Percentiles rank a stretch among this genome's conserved stretches.
Evolutionary conservation across 2,888 invertebrate species (phyloP).

Genomic region (Nipponacmea schrenckii): DNA sequence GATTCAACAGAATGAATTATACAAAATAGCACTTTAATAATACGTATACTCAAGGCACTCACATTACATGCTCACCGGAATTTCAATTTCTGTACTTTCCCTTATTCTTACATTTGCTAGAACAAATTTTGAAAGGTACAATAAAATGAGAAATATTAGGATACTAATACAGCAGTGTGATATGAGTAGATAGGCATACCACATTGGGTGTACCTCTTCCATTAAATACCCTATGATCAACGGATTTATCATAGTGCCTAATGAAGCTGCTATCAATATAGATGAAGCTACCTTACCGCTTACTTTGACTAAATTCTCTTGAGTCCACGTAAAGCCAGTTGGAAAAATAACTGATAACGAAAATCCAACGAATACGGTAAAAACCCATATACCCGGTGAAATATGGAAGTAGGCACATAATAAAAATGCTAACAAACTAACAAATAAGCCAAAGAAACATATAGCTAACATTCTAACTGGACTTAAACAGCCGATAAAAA

Average conservation of each 20-base stretch:
- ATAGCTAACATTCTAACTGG: conserved; percentile 53
- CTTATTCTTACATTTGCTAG: background rate
- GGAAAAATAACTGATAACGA: conserved; percentile 68
- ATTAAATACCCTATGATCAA: conserved; percentile 61
- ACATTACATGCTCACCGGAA: background rate
- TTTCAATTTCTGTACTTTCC: background rate
- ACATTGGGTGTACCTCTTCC: conserved; percentile 52
- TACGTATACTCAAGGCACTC: no score
- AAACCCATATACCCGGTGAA: conserved; percentile 46
- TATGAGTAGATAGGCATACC: conserved; percentile 59
- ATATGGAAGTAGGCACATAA: conserved; percentile 36
- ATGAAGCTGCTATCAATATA: conserved; percentile 62
- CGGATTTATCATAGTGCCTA: conserved; percentile 65
- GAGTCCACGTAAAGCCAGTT: conserved; percentile 66
- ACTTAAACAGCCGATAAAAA: conserved; percentile 57
- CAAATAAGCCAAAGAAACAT: conserved; percentile 11
- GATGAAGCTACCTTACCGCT: conserved; percentile 64
- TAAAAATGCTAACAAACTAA: conserved; percentile 38
- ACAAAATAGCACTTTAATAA: no score
- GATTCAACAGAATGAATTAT: no score
- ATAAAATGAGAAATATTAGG: conserved; percentile 38
- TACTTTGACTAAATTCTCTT: conserved; percentile 61
- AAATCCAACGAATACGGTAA: conserved; percentile 58
- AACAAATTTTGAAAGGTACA: conserved; percentile 6
- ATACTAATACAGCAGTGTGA: conserved; percentile 42